These are phyloP conservation scores for Syngnathus rostellatus DNA, from an alignment of 2,797 vertebrate genomes.

Conservation along the genomic window DNA sequence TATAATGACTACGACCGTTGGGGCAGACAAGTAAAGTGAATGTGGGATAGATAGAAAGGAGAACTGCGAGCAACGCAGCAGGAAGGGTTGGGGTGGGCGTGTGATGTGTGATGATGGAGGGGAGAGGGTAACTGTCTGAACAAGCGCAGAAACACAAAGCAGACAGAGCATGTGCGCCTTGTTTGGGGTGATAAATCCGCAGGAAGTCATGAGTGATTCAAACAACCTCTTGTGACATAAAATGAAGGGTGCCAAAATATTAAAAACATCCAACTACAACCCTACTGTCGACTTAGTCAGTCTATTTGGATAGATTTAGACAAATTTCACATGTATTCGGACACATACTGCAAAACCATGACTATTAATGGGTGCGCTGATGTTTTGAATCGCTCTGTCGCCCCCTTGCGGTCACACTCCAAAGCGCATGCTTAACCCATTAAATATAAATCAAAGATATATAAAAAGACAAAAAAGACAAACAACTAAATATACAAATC, in stretches of 20 bases:
- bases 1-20: neutral
- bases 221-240: neutral
- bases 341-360: too few species aligned
- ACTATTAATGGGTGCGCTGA: too few species aligned
- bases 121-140: conserved; percentile 44
- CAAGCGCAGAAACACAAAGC: neutral
- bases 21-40: conserved; percentile 17
- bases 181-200: neutral
- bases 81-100: conserved; percentile 44
- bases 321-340: too few species aligned
- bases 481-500: too few species aligned
- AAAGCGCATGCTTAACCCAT: too few species aligned
- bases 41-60: conserved; percentile 54
- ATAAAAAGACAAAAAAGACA: too few species aligned
- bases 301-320: too few species aligned
- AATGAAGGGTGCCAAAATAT: neutral
- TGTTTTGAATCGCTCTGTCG: too few species aligned
- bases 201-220: neutral
- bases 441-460: too few species aligned
- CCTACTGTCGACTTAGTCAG: too few species aligned
- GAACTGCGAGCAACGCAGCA: conserved; percentile 57
- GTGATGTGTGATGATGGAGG: conserved; percentile 29
- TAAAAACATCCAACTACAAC: too few species aligned
- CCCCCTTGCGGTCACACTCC: too few species aligned
- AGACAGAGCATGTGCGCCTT: conserved; percentile 8